Percentiles rank a stretch among this genome's conserved stretches.
Evolutionary conservation across 2,797 vertebrate genomes (phyloP).

Genomic region (Arnoldichthys spilopterus): DNA sequence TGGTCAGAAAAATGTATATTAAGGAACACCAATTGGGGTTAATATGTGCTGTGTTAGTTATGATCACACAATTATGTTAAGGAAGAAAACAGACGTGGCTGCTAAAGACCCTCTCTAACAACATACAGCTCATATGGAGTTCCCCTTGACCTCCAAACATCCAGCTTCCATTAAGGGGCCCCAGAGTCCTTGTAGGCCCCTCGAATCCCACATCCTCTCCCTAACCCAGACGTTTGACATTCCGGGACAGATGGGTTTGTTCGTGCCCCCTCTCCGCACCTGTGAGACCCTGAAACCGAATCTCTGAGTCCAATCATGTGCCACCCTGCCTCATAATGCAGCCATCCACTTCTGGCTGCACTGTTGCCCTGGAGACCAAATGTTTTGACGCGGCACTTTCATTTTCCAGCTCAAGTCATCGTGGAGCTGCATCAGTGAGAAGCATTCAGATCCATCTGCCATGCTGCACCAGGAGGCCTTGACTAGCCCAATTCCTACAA

Average conservation of each 20-base stretch:
- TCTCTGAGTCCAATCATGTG: constrained; percentile 72
- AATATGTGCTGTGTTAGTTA: neutral
- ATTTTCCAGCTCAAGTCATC: constrained; percentile 63
- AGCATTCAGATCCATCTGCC: constrained; percentile 61
- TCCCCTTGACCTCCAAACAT: constrained; percentile 23
- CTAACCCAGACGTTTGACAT: constrained; percentile 54
- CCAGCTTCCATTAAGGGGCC: constrained; percentile 7
- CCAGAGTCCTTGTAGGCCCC: constrained; percentile 22
- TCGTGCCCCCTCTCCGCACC: constrained; percentile 46
- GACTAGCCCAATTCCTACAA: constrained; percentile 30
- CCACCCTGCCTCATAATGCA: constrained; percentile 68
- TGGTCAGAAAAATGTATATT: no score
- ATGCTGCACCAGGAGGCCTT: constrained; percentile 58
- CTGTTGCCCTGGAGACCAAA: constrained; percentile 75
- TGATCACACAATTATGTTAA: neutral
- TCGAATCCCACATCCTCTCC: constrained; percentile 40
- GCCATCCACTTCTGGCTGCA: constrained; percentile 63
- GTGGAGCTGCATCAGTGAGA: constrained; percentile 69
- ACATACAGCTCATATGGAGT: neutral
- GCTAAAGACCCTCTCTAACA: constrained; percentile 1
- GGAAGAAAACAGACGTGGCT: neutral
- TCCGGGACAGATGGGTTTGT: constrained; percentile 57
- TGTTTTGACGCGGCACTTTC: constrained; percentile 73
- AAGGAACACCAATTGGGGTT: neutral
- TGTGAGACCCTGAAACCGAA: constrained; percentile 73